Percentiles rank a stretch among this genome's conserved stretches.
These are phyloP conservation scores for Heteromurus nitidus DNA, from an alignment of 2,888 invertebrate species.

Conservation along the genomic window DNA sequence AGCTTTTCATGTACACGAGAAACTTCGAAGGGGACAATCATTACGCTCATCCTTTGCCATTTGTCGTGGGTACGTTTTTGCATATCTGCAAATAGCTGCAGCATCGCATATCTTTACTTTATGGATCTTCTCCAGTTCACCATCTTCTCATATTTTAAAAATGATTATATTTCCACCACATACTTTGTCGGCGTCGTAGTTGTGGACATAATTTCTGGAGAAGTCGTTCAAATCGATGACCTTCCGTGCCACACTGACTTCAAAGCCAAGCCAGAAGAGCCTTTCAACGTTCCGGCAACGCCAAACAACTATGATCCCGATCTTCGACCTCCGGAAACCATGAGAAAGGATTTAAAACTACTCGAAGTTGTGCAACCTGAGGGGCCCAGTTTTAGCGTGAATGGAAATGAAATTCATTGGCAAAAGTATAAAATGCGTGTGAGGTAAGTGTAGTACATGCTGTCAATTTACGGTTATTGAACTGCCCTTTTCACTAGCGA, in stretches of 20 bases:
- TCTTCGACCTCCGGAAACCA: constrained; percentile 35
- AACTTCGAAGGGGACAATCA: constrained; percentile 69
- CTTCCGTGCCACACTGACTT: constrained; percentile 66
- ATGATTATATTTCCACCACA: background rate
- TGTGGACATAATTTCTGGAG: constrained; percentile 65
- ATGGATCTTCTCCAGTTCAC: background rate
- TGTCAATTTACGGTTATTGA: background rate
- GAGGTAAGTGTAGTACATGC: constrained; percentile 30
- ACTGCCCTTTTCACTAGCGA: background rate
- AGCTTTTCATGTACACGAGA: constrained; percentile 69
- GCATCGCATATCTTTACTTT: background rate
- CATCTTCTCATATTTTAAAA: background rate
- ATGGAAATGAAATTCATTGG: constrained; percentile 69
- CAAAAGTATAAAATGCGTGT: constrained; percentile 68
- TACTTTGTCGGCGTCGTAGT: constrained; percentile 53
- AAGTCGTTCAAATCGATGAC: constrained; percentile 68
- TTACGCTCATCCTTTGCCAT: constrained; percentile 70
- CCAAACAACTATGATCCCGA: constrained; percentile 68
- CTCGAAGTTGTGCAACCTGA: constrained; percentile 66
- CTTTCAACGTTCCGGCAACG: constrained; percentile 47
- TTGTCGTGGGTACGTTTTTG: constrained; percentile 60
- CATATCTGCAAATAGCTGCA: no score
- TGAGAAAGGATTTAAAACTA: constrained; percentile 68
- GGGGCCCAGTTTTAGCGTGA: constrained; percentile 70
- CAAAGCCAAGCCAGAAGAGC: constrained; percentile 17